Base-by-base conservation (phyloP, 1,140 invertebrate genomes). In the Drosophila bocki region DNA sequence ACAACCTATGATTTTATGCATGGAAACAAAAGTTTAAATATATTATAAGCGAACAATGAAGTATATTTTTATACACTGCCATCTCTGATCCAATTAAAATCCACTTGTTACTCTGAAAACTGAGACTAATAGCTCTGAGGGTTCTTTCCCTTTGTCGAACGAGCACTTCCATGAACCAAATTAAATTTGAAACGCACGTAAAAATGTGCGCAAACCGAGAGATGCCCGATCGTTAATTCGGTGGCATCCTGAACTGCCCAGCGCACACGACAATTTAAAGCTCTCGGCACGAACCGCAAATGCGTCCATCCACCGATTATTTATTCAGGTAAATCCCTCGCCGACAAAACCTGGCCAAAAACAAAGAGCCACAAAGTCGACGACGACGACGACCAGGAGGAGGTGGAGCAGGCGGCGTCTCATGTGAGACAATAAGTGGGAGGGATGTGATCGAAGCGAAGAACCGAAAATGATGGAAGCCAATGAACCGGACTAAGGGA, bases 251-350 rank as follows among this genome's bases (percentile, higher is more conserved):
- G 80, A 86, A 86, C 75, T 65, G 84, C 37, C 42, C 60, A 56
- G 63, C 57, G 54, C 44, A 78, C 54, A 78, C 54, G 67, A 70
- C 84, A 75, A 87, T 86, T 88, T 80, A 83, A 80, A 87, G 80
- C 84, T 57, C 63, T 47, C 80, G 68, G 71, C 84, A 86, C 83
- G 83, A 88, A 80, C 84, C 29, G 64, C 51, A 48, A 75, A 78
- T 88, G 68, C 35, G 67, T 50, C 65, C 54, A 41, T 72, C n/a
- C 32, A 6, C 22, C 42, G 50, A 85, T 85, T 81, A 84, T 62
- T 45, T 80, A 84, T 85, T 78, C 82, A 74, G 82, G 82, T 81
- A 74, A 84, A 84, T 81, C 82, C 82, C 82, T 76, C 70, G 47
- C 26, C 39, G 8, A 13, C 44, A 54, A 41, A 37, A 32, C 57